These are phyloP conservation scores for Dorcus parallelipipedus DNA, from an alignment of 2,888 invertebrate species.

Conservation along the genomic window DNA sequence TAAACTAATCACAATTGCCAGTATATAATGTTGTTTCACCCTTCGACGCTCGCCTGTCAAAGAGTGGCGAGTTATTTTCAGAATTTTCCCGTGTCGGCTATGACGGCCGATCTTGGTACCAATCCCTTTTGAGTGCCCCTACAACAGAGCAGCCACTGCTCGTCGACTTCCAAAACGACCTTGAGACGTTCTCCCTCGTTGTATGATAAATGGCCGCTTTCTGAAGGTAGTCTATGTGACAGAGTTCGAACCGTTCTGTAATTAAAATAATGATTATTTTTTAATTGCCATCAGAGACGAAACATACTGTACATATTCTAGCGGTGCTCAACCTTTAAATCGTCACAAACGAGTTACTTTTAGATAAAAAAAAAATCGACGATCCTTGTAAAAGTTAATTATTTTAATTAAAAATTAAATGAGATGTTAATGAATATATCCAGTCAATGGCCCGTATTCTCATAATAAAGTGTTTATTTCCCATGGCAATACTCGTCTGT, in stretches of 20 bases:
- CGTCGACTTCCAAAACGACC: conserved; percentile 72
- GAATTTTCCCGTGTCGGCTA: conserved; percentile 45
- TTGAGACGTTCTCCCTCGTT: conserved; percentile 72
- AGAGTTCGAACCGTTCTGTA: conserved; percentile 68
- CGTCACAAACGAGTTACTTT: too few species aligned
- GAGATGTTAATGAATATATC: too few species aligned
- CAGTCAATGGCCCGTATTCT: too few species aligned
- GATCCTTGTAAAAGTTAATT: too few species aligned
- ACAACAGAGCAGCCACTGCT: conserved; percentile 72
- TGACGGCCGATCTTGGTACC: conserved; percentile 69
- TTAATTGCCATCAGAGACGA: too few species aligned
- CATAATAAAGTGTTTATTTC: too few species aligned
- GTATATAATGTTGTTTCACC: not conserved
- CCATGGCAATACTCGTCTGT: too few species aligned
- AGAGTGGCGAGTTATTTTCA: conserved; percentile 21
- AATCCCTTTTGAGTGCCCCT: conserved; percentile 73
- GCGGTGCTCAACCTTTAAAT: too few species aligned
- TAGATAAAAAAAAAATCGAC: too few species aligned
- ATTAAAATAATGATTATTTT: conserved; percentile 12
- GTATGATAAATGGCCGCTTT: conserved; percentile 74
- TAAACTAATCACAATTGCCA: conserved; percentile 20
- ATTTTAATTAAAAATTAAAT: too few species aligned
- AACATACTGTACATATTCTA: too few species aligned
- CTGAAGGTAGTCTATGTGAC: conserved; percentile 71
- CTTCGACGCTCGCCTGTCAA: not conserved